Percentiles rank a stretch among this genome's conserved stretches.
Evolutionary conservation across 2,113 vertebrate species (phyloP).

Genomic region (Forbesichthys papilliferus): DNA sequence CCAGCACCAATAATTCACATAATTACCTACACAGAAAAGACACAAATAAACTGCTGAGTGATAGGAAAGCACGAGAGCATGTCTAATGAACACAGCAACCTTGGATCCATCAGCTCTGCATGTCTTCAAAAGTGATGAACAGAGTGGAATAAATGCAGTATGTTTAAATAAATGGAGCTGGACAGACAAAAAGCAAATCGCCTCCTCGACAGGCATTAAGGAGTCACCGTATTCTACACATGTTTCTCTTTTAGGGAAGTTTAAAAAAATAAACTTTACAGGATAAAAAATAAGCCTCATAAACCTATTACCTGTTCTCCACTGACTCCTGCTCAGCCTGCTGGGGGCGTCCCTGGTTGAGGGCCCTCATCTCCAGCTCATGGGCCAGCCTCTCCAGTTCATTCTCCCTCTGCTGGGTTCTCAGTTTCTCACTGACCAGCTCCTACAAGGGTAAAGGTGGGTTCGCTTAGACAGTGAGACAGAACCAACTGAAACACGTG

Average conservation of each 20-base stretch:
- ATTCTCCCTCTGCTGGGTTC: constrained; percentile 92
- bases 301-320: constrained; percentile 82
- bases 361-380: constrained; percentile 90
- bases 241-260: neutral
- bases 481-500: neutral
- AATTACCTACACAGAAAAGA: no score
- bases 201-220: no score
- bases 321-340: constrained; percentile 81
- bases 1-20: no score
- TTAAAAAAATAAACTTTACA: neutral
- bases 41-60: no score
- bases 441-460: constrained; percentile 75
- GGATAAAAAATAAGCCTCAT: neutral
- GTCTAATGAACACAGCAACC: no score
- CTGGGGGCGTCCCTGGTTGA: constrained; percentile 86
- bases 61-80: no score
- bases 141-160: no score
- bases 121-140: no score
- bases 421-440: constrained; percentile 93
- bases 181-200: no score
- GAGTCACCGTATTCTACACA: neutral
- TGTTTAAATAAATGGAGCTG: no score
- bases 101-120: no score
- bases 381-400: constrained; percentile 90
- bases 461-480: neutral